Conservation (phyloP, 1,140 invertebrate species). For the Choristoneura fumiferana region DNA sequence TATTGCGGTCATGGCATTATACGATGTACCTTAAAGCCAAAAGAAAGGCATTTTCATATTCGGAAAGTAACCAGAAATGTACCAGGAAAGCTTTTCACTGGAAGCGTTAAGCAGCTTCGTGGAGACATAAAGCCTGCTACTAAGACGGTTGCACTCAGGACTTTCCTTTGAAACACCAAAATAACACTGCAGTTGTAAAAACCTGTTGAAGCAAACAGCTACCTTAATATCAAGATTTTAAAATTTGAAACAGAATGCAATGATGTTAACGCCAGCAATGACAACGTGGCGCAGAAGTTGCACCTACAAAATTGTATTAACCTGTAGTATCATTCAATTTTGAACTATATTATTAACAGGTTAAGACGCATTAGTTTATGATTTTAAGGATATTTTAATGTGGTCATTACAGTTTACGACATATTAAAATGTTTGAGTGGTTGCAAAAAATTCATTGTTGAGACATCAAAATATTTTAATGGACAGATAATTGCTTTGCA, state of each 20-base stretch:
- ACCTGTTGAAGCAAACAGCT: conserved; percentile 13
- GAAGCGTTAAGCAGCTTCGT: conserved; percentile 61
- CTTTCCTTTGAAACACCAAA: conserved; percentile 34
- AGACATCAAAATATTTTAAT: conserved; percentile 28
- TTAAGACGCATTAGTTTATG: conserved; percentile 15
- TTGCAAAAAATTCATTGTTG: conserved; percentile 38
- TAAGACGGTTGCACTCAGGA: conserved; percentile 61
- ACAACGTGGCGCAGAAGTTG: conserved; percentile 30
- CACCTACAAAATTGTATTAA: conserved; percentile 27
- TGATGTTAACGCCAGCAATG: conserved; percentile 21
- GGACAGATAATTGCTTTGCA: neutral
- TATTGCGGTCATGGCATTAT: no score
- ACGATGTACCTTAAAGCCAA: no score
- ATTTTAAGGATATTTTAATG: conserved; percentile 18
- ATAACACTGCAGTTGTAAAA: conserved; percentile 22
- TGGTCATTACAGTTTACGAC: conserved; percentile 45
- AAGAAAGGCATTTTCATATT: neutral
- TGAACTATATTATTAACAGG: conserved; percentile 29
- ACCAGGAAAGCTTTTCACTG: conserved; percentile 66
- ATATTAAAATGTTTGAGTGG: conserved; percentile 54
- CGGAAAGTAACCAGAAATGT: conserved; percentile 38
- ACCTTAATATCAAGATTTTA: conserved; percentile 29
- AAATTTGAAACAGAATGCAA: conserved; percentile 1
- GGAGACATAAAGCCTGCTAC: conserved; percentile 61
- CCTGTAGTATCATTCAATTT: conserved; percentile 23